Evolutionary conservation across 2,797 vertebrate species (phyloP).

Genomic region (Sparus aurata): DNA sequence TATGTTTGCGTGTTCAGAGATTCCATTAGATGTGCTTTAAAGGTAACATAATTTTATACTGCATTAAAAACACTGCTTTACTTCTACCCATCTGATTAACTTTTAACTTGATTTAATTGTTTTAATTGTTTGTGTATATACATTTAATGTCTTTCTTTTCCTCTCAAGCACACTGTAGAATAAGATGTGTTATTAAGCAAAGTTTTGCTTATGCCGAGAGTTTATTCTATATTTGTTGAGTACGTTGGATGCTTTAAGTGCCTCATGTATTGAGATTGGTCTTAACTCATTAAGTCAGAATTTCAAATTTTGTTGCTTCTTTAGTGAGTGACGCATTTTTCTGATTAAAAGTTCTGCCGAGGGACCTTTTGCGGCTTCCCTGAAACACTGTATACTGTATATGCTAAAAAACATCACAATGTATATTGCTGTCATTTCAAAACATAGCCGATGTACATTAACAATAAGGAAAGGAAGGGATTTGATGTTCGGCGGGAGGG

Average conservation of each 20-base stretch:
- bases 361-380: neutral
- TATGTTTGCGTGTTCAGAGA: conserved; percentile 7
- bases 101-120: conserved; percentile 6
- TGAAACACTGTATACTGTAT: neutral
- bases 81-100: neutral
- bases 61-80: neutral
- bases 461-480: conserved; percentile 26
- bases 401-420: conserved; percentile 9
- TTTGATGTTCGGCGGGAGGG: conserved; percentile 20
- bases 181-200: neutral
- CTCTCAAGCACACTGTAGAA: neutral
- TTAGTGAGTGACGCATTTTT: neutral
- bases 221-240: neutral
- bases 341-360: neutral
- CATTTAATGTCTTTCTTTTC: neutral
- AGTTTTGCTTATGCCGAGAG: neutral
- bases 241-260: neutral
- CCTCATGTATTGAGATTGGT: neutral
- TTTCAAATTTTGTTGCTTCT: neutral
- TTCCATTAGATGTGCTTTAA: neutral
- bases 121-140: neutral
- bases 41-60: neutral
- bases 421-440: conserved; percentile 27
- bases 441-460: conserved; percentile 19
- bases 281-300: neutral